Conservation (phyloP, 2,797 vertebrate genomes). For the Orestias chungarensis region DNA sequence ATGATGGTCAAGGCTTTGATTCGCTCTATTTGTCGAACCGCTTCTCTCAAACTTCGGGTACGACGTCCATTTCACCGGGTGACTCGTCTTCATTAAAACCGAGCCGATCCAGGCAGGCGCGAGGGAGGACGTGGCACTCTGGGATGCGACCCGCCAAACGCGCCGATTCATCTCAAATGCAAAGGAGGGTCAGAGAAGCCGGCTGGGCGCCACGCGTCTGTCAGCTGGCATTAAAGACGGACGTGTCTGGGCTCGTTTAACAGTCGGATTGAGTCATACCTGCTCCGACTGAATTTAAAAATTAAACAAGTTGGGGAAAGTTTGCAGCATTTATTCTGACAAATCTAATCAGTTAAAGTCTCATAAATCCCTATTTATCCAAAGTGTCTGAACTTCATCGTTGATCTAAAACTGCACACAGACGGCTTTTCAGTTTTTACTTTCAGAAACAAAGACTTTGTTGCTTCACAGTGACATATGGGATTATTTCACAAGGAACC, state of each 20-base stretch:
- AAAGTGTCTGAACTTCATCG: neutral
- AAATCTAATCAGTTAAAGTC: neutral
- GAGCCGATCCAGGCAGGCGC: constrained; percentile 59
- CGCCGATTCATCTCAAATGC: constrained; percentile 56
- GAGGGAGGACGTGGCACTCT: constrained; percentile 19
- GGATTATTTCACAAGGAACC: constrained; percentile 11
- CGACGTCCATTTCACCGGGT: constrained; percentile 71
- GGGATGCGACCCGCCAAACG: constrained; percentile 23
- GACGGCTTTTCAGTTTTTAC: neutral
- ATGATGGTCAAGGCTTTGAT: neutral
- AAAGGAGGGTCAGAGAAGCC: constrained; percentile 44
- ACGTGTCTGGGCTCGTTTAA: constrained; percentile 11
- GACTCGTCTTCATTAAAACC: constrained; percentile 80
- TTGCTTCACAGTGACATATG: constrained; percentile 6
- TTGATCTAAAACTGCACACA: constrained; percentile 1
- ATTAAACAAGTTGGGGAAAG: neutral
- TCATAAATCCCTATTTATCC: neutral
- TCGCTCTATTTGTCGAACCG: neutral
- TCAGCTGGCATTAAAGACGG: constrained; percentile 31
- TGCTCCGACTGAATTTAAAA: constrained; percentile 10
- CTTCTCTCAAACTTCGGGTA: constrained; percentile 27
- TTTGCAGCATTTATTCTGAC: no score
- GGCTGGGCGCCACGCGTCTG: constrained; percentile 35
- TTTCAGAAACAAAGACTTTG: constrained; percentile 14
- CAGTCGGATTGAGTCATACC: constrained; percentile 30